These are phyloP conservation scores for Anguilla megastoma DNA, from an alignment of 2,797 vertebrate species.

Conservation along the genomic window DNA sequence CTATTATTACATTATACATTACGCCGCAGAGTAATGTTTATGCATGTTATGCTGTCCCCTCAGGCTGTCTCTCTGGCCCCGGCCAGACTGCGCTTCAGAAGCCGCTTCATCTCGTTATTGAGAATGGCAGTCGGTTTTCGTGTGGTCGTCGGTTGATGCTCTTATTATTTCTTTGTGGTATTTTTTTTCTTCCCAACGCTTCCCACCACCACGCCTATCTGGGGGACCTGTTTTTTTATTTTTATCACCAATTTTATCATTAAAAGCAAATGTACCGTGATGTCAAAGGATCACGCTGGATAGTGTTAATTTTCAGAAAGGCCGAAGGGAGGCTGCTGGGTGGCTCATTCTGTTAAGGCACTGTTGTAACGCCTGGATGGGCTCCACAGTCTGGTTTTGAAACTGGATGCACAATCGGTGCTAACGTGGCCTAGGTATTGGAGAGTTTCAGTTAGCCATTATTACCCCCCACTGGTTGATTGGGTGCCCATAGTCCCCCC, in stretches of 20 bases:
- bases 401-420: background rate
- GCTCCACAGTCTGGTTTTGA: background rate
- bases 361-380: background rate
- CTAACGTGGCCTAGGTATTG: background rate
- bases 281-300: background rate
- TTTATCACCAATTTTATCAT: background rate
- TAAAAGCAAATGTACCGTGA: background rate
- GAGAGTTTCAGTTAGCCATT: background rate
- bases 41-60: conserved; percentile 10
- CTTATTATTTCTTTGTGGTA: background rate
- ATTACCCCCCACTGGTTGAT: background rate
- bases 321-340: background rate
- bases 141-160: background rate
- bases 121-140: background rate
- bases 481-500: background rate
- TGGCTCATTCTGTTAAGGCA: background rate
- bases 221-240: background rate
- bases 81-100: background rate
- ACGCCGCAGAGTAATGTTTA: conserved; percentile 15
- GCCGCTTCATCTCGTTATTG: background rate
- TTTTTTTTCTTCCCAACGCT: background rate
- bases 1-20: conserved; percentile 17
- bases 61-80: background rate
- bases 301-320: background rate
- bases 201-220: background rate